phyloP scores from a whole-genome alignment of 2,888 invertebrate species.

The Microctonus hyperodae region DNA sequence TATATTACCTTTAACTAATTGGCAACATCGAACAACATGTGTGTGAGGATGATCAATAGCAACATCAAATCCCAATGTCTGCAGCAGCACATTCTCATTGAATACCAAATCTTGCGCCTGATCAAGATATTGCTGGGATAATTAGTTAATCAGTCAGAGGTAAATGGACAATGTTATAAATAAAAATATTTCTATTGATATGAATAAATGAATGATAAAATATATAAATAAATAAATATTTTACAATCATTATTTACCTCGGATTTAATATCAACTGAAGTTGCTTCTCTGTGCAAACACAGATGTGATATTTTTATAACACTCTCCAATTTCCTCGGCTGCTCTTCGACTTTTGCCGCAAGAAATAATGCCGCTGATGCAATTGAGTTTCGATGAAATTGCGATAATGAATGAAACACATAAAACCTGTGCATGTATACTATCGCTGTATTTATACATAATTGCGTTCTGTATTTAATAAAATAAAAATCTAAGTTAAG shows the following conservation, averaged over 20 bases:
- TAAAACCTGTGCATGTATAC: constrained; percentile 99
- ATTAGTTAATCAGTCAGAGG: constrained; percentile 18
- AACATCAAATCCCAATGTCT: constrained; percentile 97
- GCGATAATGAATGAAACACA: constrained; percentile 96
- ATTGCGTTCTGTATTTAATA: constrained; percentile 73
- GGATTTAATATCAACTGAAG: constrained; percentile 75
- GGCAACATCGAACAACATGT: constrained; percentile 95
- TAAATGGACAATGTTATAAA: neutral
- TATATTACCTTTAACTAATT: constrained; percentile 86
- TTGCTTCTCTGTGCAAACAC: constrained; percentile 77
- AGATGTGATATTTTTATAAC: constrained; percentile 92
- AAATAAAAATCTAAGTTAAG: constrained; percentile 29
- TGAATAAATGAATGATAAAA: too few species aligned
- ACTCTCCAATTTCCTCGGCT: constrained; percentile 96
- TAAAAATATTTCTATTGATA: too few species aligned
- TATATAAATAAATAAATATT: too few species aligned
- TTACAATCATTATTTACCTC: constrained; percentile 66
- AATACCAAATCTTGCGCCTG: constrained; percentile 93
- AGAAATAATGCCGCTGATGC: constrained; percentile 95
- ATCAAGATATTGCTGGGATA: constrained; percentile 68
- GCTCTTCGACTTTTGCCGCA: constrained; percentile 98
- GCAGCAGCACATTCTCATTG: constrained; percentile 95
- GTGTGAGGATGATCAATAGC: constrained; percentile 98
- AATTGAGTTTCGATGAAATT: constrained; percentile 93
- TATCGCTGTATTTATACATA: constrained; percentile 98